A percentile compares a stretch with the other conserved stretches of the same genome.
Evolutionary conservation across 2,797 vertebrate species (phyloP).

Genomic region (Argya squamiceps): DNA sequence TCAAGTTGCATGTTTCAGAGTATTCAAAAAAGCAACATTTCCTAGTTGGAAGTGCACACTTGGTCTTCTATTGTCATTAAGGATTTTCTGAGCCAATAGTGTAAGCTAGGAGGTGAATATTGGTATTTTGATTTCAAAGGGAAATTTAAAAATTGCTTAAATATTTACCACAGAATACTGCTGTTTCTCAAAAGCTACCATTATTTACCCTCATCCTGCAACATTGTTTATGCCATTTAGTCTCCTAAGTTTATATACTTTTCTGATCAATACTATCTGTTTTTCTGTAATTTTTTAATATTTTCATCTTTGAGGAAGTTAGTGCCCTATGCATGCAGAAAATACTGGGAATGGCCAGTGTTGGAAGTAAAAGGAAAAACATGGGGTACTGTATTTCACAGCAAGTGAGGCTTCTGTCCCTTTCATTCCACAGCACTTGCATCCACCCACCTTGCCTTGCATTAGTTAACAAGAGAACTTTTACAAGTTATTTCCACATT

Average conservation of each 20-base stretch:
- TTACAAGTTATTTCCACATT: background rate
- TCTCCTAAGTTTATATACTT: background rate
- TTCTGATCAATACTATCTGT: background rate
- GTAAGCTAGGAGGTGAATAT: rapidly evolving
- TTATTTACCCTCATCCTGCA: background rate
- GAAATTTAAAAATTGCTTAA: background rate
- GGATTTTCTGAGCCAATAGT: background rate
- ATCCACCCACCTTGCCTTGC: background rate
- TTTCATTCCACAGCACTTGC: background rate
- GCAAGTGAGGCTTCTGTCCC: background rate
- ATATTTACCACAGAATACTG: rapidly evolving
- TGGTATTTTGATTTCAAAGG: background rate
- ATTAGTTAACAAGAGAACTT: background rate
- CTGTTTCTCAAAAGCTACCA: background rate
- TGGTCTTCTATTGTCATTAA: background rate
- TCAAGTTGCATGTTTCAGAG: background rate
- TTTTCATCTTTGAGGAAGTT: background rate
- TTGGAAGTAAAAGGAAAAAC: background rate
- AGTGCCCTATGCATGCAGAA: background rate
- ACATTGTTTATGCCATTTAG: background rate
- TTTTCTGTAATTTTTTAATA: background rate
- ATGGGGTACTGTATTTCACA: rapidly evolving
- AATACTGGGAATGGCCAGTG: background rate
- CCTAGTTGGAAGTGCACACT: background rate
- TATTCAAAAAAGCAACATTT: background rate